phyloP scores from a whole-genome alignment of 2,113 vertebrate species.

The Psittacula cyanocephala region DNA sequence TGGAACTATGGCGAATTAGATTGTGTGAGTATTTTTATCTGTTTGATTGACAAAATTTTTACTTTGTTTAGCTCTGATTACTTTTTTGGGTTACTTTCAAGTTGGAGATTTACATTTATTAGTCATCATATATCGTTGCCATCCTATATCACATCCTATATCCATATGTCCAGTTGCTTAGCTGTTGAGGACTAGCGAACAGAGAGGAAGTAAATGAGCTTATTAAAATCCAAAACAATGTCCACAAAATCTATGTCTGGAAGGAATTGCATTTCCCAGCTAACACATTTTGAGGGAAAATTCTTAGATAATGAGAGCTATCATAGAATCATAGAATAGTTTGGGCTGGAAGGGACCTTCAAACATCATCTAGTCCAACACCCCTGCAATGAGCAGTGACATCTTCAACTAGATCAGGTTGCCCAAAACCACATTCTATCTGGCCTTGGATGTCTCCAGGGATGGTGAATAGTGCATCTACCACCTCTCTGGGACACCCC shows the following conservation, averaged over 20 bases:
- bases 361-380: background rate
- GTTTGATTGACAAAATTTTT: slow-evolving; percentile 42
- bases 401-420: background rate
- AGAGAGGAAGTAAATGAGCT: background rate
- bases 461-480: background rate
- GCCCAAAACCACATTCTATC: background rate
- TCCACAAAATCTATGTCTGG: background rate
- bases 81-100: slow-evolving; percentile 14
- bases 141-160: background rate
- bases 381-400: background rate
- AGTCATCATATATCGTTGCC: background rate
- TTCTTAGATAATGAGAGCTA: background rate
- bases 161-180: background rate
- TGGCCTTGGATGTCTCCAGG: background rate
- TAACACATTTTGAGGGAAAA: background rate
- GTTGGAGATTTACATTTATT: background rate
- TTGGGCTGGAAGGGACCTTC: background rate
- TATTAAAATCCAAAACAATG: background rate
- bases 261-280: background rate
- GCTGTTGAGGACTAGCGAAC: background rate
- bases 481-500: background rate
- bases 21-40: slow-evolving; percentile 1
- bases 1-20: slow-evolving; percentile 13
- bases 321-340: background rate
- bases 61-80: slow-evolving; percentile 39